phyloP scores from a whole-genome alignment of 2,797 vertebrate species.

The Graptemys geographica region DNA sequence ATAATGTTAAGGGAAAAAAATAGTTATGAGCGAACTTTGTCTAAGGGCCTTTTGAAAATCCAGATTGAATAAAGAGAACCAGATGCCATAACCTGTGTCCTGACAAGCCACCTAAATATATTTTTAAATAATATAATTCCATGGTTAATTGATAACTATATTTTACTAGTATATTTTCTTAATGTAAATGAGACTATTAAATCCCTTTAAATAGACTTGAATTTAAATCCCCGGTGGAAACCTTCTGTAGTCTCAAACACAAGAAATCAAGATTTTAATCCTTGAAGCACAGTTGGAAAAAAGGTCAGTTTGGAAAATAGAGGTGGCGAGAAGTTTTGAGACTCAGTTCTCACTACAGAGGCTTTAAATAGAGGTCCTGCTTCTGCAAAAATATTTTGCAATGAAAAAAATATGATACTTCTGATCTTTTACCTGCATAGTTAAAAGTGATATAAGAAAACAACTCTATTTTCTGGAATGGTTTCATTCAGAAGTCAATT shows the following conservation, averaged over 20 bases:
- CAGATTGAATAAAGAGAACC: not conserved
- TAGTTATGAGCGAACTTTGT: not conserved
- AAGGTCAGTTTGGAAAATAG: not conserved
- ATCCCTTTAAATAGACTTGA: not conserved
- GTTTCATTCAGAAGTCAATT: not conserved
- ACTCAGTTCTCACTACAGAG: not conserved
- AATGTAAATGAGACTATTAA: not conserved
- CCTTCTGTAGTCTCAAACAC: not conserved
- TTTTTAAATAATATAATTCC: not conserved
- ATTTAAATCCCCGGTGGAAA: not conserved
- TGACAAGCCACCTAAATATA: not conserved
- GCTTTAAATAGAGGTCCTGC: not conserved
- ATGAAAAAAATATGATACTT: not conserved
- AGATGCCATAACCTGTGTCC: not conserved
- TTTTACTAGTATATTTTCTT: not conserved
- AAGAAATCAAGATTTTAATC: not conserved
- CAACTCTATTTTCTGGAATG: not conserved
- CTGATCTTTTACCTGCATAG: no score
- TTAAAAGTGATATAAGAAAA: not conserved
- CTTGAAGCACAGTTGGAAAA: not conserved
- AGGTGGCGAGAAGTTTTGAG: not conserved
- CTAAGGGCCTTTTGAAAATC: not conserved
- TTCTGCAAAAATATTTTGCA: not conserved
- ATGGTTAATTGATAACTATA: not conserved
- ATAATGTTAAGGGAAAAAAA: not conserved